Conservation (phyloP, 2,888 invertebrate genomes). For the Yponomeuta malinellus region DNA sequence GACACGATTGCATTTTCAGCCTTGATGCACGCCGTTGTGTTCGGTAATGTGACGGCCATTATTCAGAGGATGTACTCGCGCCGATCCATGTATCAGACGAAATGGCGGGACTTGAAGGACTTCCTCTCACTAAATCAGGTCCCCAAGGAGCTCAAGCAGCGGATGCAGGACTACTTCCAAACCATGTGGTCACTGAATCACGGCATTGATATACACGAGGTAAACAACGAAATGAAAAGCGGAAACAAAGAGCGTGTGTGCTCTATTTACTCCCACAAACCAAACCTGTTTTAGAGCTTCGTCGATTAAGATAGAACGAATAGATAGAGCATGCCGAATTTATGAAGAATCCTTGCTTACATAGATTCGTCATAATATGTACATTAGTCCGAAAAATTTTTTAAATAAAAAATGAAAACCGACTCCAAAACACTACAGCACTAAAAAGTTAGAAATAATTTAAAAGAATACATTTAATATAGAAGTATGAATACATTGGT, state of each 20-base stretch:
- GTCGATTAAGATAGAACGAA: too few relatives aligned
- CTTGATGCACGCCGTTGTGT: conserved; percentile 97
- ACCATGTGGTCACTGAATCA: conserved; percentile 99
- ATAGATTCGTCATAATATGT: too few relatives aligned
- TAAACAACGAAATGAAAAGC: conserved; percentile 47
- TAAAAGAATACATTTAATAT: too few relatives aligned
- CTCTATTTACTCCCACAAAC: too few relatives aligned
- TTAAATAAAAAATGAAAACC: too few relatives aligned
- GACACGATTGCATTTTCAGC: conserved; percentile 72
- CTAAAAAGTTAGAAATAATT: too few relatives aligned
- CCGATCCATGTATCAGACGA: conserved; percentile 94
- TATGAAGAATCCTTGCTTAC: too few relatives aligned
- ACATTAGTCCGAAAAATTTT: too few relatives aligned
- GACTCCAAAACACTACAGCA: too few relatives aligned
- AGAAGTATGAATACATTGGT: too few relatives aligned
- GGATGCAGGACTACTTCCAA: conserved; percentile 98
- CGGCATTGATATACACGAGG: conserved; percentile 97
- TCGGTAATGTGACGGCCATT: conserved; percentile 98
- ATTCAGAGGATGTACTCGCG: conserved; percentile 98
- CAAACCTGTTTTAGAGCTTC: too few relatives aligned
- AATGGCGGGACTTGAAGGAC: conserved; percentile 96
- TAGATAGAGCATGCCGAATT: too few relatives aligned
- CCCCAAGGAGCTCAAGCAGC: conserved; percentile 94
- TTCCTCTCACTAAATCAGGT: conserved; percentile 96
- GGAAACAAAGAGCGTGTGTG: neutral